Conservation (phyloP, 2,113 vertebrate genomes). For the Alexandromys fortis region DNA sequence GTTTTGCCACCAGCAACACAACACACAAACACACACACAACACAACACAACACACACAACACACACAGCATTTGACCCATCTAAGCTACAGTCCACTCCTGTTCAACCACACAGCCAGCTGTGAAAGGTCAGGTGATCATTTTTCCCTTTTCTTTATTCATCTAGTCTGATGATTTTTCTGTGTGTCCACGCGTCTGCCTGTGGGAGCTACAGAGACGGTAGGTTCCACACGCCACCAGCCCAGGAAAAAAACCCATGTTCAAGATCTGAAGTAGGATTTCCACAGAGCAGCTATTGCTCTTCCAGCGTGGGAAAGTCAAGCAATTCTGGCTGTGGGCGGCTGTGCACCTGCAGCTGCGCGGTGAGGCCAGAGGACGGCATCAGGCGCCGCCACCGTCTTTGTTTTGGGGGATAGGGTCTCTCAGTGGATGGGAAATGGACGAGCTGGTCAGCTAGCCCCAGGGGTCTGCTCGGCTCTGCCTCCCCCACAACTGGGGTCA, state of each 20-base stretch:
- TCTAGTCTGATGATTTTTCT: background rate
- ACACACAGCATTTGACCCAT: background rate
- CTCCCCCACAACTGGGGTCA: no score
- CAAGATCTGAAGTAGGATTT: background rate
- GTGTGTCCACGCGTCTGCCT: background rate
- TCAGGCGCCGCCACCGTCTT: background rate
- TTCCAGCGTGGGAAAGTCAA: background rate
- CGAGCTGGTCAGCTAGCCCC: no score
- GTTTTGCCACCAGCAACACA: background rate
- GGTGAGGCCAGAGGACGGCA: background rate
- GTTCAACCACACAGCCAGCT: background rate
- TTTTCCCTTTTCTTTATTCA: background rate
- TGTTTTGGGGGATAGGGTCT: no score
- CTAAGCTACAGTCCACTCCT: background rate
- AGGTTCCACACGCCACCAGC: background rate
- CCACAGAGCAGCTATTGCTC: background rate
- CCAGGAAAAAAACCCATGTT: background rate
- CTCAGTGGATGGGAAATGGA: background rate
- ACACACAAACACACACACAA: background rate
- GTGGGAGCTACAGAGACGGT: background rate
- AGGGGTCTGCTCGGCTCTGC: no score
- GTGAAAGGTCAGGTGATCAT: background rate
- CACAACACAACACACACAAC: background rate
- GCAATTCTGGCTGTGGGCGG: background rate
- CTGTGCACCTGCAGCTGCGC: background rate